Conservation (phyloP, 2,113 vertebrate species). For the Aegotheles bennettii region DNA sequence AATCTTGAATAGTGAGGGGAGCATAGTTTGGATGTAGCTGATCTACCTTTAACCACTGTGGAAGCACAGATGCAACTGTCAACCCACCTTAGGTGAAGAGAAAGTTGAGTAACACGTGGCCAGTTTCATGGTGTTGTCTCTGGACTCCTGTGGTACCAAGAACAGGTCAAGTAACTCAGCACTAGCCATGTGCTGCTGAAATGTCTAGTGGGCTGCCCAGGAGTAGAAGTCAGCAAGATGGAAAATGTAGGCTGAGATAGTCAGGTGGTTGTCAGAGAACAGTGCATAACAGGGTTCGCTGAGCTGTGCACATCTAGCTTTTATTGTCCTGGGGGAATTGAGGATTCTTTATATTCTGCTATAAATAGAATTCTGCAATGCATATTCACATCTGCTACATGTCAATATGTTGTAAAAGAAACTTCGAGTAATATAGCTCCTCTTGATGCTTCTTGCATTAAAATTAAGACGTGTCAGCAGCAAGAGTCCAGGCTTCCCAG, state of each 20-base stretch:
- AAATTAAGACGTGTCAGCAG: background rate
- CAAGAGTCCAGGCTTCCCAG: background rate
- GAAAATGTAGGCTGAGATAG: background rate
- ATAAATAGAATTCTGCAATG: background rate
- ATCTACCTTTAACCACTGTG: background rate
- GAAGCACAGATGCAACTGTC: background rate
- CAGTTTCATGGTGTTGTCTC: background rate
- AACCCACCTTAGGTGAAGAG: background rate
- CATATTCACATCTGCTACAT: background rate
- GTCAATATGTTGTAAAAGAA: background rate
- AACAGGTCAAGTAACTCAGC: background rate
- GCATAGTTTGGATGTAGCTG: background rate
- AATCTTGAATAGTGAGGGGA: background rate
- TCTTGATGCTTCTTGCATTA: background rate
- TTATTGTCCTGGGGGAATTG: background rate
- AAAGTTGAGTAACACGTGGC: accelerated
- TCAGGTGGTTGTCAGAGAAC: background rate
- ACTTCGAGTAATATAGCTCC: background rate
- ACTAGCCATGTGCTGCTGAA: background rate
- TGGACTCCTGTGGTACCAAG: background rate
- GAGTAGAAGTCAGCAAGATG: background rate
- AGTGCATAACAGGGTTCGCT: background rate
- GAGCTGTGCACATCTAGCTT: background rate
- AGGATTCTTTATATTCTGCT: background rate
- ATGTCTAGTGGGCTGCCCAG: background rate